A percentile compares a stretch with the other conserved stretches of the same genome.
phyloP scores from a whole-genome alignment of 2,888 invertebrate species.

The Napeogenes sylphis region DNA sequence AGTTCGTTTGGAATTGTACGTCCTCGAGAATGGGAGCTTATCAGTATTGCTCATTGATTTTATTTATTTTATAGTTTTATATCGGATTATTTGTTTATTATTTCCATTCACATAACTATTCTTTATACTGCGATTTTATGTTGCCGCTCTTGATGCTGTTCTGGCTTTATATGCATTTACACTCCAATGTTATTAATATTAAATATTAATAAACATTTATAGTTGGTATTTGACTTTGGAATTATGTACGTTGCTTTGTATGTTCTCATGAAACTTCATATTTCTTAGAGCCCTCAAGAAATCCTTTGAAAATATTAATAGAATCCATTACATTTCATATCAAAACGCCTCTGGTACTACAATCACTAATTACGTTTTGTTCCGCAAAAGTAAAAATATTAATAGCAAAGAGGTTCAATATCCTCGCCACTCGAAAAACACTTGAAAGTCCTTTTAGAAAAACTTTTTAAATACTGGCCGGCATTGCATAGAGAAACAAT shows the following conservation, averaged over 20 bases:
- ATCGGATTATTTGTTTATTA: background rate
- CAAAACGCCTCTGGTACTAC: slow-evolving; percentile 39
- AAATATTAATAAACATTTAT: slow-evolving; percentile 7
- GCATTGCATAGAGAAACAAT: slow-evolving; percentile 57
- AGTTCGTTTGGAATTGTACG: slow-evolving; percentile 24
- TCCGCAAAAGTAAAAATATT: slow-evolving; percentile 43
- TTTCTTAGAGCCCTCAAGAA: slow-evolving; percentile 19
- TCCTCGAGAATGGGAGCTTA: slow-evolving; percentile 14
- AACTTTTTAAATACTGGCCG: slow-evolving; percentile 55
- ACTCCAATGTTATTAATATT: background rate
- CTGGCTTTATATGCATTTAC: too few species aligned
- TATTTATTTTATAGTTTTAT: slow-evolving; percentile 5
- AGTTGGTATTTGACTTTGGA: slow-evolving; percentile 2
- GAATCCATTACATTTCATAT: slow-evolving; percentile 30
- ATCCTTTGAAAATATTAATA: slow-evolving; percentile 24
- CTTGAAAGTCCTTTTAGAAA: slow-evolving; percentile 52
- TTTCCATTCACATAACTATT: too few species aligned
- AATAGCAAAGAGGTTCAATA: slow-evolving; percentile 57
- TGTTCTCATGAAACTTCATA: slow-evolving; percentile 8
- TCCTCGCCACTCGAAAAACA: slow-evolving; percentile 59
- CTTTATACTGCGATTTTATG: too few species aligned
- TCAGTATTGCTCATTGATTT: slow-evolving; percentile 13
- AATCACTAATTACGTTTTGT: slow-evolving; percentile 48
- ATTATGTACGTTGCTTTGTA: slow-evolving; percentile 6
- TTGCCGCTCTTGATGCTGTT: too few species aligned